These are phyloP conservation scores for Listronotus bonariensis DNA, from an alignment of 1,140 invertebrate species.

Conservation along the genomic window DNA sequence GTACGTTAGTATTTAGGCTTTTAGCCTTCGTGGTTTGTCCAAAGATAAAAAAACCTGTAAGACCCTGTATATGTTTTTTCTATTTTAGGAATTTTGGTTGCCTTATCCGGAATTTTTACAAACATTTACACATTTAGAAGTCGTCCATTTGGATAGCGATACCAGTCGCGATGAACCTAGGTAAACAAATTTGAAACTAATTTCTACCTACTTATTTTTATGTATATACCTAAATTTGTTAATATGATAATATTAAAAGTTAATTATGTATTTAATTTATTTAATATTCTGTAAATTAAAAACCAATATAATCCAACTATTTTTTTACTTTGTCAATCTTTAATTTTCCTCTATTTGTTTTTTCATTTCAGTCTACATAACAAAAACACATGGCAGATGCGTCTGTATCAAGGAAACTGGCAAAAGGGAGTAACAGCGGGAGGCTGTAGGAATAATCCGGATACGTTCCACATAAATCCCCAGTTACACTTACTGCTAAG, in stretches of 20 bases:
- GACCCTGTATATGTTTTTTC: too few relatives aligned
- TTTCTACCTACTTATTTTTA: too few relatives aligned
- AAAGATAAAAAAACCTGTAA: too few relatives aligned
- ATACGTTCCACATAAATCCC: slow-evolving; percentile 93
- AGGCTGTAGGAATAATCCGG: slow-evolving; percentile 87
- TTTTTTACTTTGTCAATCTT: too few relatives aligned
- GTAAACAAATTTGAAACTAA: slow-evolving; percentile 7
- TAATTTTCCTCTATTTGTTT: too few relatives aligned
- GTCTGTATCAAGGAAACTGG: slow-evolving; percentile 86
- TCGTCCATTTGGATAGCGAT: slow-evolving; percentile 86
- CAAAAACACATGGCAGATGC: slow-evolving; percentile 83
- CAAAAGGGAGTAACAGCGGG: slow-evolving; percentile 86
- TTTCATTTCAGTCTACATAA: slow-evolving; percentile 65
- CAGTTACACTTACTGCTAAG: slow-evolving; percentile 81
- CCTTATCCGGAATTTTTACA: slow-evolving; percentile 82
- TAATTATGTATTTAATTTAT: too few relatives aligned
- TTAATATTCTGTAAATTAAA: too few relatives aligned
- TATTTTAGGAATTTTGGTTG: slow-evolving; percentile 78
- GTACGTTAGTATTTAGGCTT: too few relatives aligned
- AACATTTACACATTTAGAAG: slow-evolving; percentile 82
- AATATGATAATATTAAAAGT: too few relatives aligned
- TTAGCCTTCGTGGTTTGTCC: too few relatives aligned
- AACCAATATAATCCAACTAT: too few relatives aligned
- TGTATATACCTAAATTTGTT: too few relatives aligned
- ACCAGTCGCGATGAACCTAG: slow-evolving; percentile 79